Evolutionary conservation across 1,140 invertebrate genomes (phyloP).

Genomic region (Bombus turneri): DNA sequence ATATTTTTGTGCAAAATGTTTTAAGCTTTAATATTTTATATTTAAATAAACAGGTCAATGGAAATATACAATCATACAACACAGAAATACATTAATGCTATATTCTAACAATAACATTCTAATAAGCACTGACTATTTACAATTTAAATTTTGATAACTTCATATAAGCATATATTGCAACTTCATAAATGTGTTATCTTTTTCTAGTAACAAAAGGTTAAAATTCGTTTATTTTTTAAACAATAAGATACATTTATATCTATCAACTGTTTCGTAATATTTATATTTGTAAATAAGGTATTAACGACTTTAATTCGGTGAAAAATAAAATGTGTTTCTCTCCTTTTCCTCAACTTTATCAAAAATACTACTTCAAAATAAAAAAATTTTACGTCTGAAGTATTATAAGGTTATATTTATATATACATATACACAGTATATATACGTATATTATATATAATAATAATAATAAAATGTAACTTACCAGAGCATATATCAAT

Average conservation of each 20-base stretch:
- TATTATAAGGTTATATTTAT: conserved; percentile 65
- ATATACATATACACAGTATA: conserved; percentile 26
- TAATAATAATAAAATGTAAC: conserved; percentile 57
- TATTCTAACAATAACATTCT: neutral
- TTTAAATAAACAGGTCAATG: neutral
- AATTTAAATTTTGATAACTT: neutral
- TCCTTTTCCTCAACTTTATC: neutral
- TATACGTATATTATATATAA: neutral
- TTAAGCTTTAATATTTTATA: neutral
- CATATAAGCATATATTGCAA: neutral
- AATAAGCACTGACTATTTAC: neutral
- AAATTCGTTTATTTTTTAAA: neutral
- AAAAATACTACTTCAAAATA: neutral
- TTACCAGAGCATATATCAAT: conserved; percentile 30
- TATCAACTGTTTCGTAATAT: neutral
- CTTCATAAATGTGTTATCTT: no score
- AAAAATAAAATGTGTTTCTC: neutral
- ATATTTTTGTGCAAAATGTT: neutral
- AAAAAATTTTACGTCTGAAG: neutral
- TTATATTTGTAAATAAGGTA: neutral
- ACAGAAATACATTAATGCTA: neutral
- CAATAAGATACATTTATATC: neutral
- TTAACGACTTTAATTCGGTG: neutral
- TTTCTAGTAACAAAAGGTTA: neutral
- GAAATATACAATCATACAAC: neutral